Percentiles rank a stretch among this genome's conserved stretches.
Evolutionary conservation across 2,888 invertebrate species (phyloP).

Genomic region (Villa cingulata): DNA sequence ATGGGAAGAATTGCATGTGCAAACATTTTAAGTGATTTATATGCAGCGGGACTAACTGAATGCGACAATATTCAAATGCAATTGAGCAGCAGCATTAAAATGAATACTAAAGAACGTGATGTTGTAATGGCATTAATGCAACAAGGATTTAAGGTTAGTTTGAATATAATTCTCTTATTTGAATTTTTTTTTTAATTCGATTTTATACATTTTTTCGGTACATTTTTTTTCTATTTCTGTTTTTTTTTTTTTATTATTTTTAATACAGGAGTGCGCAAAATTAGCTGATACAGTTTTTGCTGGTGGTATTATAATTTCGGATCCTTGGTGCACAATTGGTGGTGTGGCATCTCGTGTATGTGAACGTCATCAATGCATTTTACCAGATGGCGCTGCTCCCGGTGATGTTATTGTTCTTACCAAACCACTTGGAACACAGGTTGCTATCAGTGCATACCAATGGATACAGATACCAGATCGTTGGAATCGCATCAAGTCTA

Average conservation of each 20-base stretch:
- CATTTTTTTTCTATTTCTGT: no score
- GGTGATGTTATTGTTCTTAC: conserved; percentile 69
- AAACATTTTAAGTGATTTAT: conserved; percentile 75
- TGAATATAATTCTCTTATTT: no score
- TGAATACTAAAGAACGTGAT: conserved; percentile 73
- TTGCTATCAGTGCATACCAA: conserved; percentile 43
- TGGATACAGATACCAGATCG: conserved; percentile 65
- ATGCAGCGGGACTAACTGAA: conserved; percentile 80
- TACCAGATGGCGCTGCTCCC: conserved; percentile 62
- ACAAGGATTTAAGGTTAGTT: conserved; percentile 57
- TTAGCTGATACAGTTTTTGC: conserved; percentile 67
- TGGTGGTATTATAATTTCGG: conserved; percentile 70
- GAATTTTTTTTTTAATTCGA: no score
- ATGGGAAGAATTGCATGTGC: conserved; percentile 83
- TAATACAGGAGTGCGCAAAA: conserved; percentile 54
- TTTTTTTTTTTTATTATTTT: no score
- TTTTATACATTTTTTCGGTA: no score
- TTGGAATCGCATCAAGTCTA: conserved; percentile 51
- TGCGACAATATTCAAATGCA: conserved; percentile 85
- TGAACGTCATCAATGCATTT: conserved; percentile 67
- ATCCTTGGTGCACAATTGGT: conserved; percentile 77
- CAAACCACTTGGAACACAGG: conserved; percentile 56
- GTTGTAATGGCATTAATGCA: conserved; percentile 72
- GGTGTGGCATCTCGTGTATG: conserved; percentile 71
- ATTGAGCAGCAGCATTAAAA: conserved; percentile 69